These are phyloP conservation scores for Onthophagus sagittarius DNA, from an alignment of 2,888 invertebrate genomes.

Conservation along the genomic window DNA sequence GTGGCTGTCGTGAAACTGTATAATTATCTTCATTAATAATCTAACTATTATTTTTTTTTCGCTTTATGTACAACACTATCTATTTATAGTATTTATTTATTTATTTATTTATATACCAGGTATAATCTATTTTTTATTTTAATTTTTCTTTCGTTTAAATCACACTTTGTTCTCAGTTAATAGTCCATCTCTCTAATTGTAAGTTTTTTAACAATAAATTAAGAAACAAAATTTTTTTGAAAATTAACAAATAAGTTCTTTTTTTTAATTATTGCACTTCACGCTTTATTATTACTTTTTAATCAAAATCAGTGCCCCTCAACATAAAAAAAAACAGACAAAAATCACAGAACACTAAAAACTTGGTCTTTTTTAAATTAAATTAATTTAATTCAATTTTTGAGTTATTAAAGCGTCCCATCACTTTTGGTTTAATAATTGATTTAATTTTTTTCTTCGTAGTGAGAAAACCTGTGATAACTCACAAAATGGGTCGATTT, in stretches of 20 bases:
- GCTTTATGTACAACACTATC: constrained; percentile 8
- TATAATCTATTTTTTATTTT: constrained; percentile 1
- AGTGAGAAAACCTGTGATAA: constrained; percentile 36
- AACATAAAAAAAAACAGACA: constrained; percentile 11
- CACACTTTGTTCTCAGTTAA: constrained; percentile 43
- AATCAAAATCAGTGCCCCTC: neutral
- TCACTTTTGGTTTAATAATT: constrained; percentile 27
- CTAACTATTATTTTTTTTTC: constrained; percentile 28
- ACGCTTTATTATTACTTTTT: constrained; percentile 6
- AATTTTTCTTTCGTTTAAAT: constrained; percentile 38
- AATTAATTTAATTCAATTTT: neutral
- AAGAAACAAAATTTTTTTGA: neutral
- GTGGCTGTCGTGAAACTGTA: constrained; percentile 33
- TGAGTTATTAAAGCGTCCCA: constrained; percentile 33
- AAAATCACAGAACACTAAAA: constrained; percentile 20
- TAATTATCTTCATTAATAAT: constrained; percentile 37
- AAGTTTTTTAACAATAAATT: constrained; percentile 9
- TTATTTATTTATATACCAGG: neutral
- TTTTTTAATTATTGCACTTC: constrained; percentile 33
- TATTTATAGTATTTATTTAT: neutral
- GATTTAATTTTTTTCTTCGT: neutral
- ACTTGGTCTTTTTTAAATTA: neutral
- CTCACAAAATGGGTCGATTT: constrained; percentile 29
- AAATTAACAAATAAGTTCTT: constrained; percentile 6
- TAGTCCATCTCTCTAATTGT: constrained; percentile 21